phyloP scores from a whole-genome alignment of 2,888 invertebrate species.

The Stegophylla sp. region DNA sequence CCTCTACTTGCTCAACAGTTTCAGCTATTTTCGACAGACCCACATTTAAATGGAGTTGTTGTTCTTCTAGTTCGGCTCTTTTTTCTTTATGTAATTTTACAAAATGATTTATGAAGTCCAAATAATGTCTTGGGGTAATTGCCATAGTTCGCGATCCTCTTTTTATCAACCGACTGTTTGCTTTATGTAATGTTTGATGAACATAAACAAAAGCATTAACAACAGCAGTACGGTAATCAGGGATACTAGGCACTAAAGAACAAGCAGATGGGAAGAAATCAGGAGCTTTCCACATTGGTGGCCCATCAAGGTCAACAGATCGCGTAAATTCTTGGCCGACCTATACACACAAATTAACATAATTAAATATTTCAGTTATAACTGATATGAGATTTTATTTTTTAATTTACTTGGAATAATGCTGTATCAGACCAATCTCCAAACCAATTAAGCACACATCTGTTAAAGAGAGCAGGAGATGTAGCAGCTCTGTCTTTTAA shows the following conservation, averaged over 20 bases:
- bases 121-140: slow-evolving; percentile 95
- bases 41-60: slow-evolving; percentile 97
- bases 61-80: slow-evolving; percentile 96
- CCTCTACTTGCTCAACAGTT: slow-evolving; percentile 98
- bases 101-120: slow-evolving; percentile 99
- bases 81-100: slow-evolving; percentile 97
- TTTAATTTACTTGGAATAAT: slow-evolving; percentile 76
- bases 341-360: slow-evolving; percentile 64
- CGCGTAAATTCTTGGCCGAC: slow-evolving; percentile 96
- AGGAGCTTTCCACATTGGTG: slow-evolving; percentile 83
- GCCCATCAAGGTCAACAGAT: slow-evolving; percentile 90
- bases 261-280: slow-evolving; percentile 91
- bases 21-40: slow-evolving; percentile 98
- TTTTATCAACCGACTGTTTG: slow-evolving; percentile 88
- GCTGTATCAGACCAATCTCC: slow-evolving; percentile 99
- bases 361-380: background rate
- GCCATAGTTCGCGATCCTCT: slow-evolving; percentile 95
- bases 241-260: slow-evolving; percentile 75
- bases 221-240: slow-evolving; percentile 92
- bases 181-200: slow-evolving; percentile 94
- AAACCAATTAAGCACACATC: slow-evolving; percentile 81
- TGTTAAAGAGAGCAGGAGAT: slow-evolving; percentile 97
- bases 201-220: slow-evolving; percentile 98
- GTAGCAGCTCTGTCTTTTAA: slow-evolving; percentile 98
- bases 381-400: slow-evolving; percentile 1